phyloP scores from a whole-genome alignment of 2,888 invertebrate species.

The Caenorhabditis auriculariae region DNA sequence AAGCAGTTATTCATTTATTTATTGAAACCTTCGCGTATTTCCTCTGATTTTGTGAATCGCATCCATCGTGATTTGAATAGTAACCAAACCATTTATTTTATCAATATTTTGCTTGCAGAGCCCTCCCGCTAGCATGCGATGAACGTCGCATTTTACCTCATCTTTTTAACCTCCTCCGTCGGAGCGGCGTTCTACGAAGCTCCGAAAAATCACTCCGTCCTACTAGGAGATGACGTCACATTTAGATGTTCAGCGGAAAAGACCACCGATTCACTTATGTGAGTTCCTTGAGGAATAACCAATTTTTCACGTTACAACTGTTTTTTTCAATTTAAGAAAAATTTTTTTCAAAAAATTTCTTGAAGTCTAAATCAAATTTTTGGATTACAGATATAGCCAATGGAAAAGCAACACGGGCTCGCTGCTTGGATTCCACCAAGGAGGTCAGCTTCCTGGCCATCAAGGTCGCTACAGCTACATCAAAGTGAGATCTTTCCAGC shows the following conservation, averaged over 20 bases:
- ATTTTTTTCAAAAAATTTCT: not conserved
- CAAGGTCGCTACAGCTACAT: conserved; percentile 58
- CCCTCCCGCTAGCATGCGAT: not conserved
- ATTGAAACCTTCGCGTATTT: no score
- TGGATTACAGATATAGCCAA: conserved; percentile 44
- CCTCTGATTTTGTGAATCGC: no score
- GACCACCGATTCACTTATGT: conserved; percentile 29
- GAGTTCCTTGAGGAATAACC: not conserved
- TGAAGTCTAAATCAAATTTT: not conserved
- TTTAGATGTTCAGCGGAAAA: conserved; percentile 50
- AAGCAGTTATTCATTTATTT: no score
- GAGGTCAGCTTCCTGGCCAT: conserved; percentile 50
- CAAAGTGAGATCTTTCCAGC: conserved; percentile 21
- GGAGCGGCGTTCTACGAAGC: conserved; percentile 13
- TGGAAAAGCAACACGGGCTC: conserved; percentile 57
- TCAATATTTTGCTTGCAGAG: not conserved
- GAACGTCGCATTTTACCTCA: not conserved
- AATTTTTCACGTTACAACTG: not conserved
- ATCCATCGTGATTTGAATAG: no score
- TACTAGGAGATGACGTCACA: conserved; percentile 44
- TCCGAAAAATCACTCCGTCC: conserved; percentile 32
- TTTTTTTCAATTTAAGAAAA: not conserved
- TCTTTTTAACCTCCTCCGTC: not conserved
- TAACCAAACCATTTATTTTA: no score
- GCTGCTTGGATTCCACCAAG: conserved; percentile 52